Conservation (phyloP, 1,140 invertebrate species). For the Drosophila watanabei region DNA sequence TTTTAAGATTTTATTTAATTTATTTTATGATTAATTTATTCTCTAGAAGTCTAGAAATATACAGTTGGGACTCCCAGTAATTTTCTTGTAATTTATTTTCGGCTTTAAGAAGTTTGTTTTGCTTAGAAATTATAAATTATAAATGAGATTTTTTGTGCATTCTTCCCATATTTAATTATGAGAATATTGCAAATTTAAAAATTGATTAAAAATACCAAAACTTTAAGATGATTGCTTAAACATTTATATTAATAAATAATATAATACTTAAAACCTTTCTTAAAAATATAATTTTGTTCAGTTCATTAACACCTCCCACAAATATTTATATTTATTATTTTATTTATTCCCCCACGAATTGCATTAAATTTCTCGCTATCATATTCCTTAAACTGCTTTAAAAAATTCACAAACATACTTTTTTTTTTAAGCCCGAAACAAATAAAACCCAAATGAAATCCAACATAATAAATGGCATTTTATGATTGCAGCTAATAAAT, state of each 20-base stretch:
- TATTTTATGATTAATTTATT: neutral
- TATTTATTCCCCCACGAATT: neutral
- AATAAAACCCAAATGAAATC: constrained; percentile 40
- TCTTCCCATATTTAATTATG: neutral
- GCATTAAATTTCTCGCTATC: neutral
- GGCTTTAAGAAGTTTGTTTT: neutral
- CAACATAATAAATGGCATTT: constrained; percentile 54
- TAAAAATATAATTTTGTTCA: no score
- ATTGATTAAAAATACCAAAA: no score
- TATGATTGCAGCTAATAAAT: constrained; percentile 70
- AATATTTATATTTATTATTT: neutral
- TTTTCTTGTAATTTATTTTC: neutral
- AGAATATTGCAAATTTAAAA: neutral
- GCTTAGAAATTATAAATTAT: neutral
- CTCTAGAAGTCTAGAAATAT: neutral
- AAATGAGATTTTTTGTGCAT: neutral
- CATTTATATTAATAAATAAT: neutral
- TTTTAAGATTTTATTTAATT: neutral
- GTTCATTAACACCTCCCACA: neutral
- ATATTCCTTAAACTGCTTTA: neutral
- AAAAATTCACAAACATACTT: constrained; percentile 1
- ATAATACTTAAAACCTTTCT: neutral
- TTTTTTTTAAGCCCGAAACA: neutral
- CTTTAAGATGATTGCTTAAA: neutral
- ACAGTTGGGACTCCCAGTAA: neutral